Evolutionary conservation across 1,140 invertebrate species (phyloP).

Genomic region (Acyrthosiphon pisum): DNA sequence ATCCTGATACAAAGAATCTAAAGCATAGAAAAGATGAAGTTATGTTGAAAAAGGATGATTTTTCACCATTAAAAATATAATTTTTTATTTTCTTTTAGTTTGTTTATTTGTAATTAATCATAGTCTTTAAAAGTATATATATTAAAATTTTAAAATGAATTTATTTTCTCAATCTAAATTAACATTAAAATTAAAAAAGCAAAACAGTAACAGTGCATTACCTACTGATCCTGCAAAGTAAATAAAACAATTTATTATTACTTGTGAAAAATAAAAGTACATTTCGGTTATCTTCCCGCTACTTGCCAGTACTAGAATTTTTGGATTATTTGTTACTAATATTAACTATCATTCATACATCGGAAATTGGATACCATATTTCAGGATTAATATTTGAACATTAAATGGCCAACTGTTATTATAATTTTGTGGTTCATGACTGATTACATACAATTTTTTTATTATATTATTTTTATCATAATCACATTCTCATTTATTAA

Average conservation of each 20-base stretch:
- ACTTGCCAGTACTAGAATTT: not conserved
- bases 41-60: not conserved
- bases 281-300: not conserved
- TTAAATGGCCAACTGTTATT: not conserved
- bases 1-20: conserved; percentile 40
- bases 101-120: conserved; percentile 16
- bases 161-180: conserved; percentile 52
- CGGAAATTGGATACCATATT: not conserved
- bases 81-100: not conserved
- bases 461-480: not conserved
- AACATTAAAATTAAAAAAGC: conserved; percentile 48
- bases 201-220: conserved; percentile 6
- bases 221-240: not conserved
- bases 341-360: not conserved
- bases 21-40: not conserved
- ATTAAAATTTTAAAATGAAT: conserved; percentile 26
- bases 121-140: not conserved
- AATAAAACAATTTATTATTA: conserved; percentile 23
- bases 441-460: not conserved
- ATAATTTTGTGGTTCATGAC: not conserved
- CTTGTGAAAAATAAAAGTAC: not conserved
- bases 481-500: not conserved
- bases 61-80: conserved; percentile 23
- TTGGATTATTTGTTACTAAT: not conserved
- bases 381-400: not conserved